Conservation (phyloP, 2,888 invertebrate species). For the Colletes collaris region DNA sequence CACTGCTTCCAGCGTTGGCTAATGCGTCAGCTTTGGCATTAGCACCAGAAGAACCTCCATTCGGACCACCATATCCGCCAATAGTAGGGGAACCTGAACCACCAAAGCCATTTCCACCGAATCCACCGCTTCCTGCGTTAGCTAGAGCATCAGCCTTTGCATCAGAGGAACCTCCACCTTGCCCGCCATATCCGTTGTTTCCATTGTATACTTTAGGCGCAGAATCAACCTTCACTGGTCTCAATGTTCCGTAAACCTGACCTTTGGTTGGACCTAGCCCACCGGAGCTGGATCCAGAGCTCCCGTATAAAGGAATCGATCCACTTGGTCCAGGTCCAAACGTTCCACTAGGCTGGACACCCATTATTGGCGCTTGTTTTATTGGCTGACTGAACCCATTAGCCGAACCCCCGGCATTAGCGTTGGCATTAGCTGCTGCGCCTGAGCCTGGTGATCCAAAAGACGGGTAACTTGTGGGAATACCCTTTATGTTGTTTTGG, state of each 20-base stretch:
- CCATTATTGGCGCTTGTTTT: neutral
- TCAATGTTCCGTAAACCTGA: too few species aligned
- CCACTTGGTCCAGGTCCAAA: neutral
- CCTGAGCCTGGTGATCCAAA: slow-evolving; percentile 25
- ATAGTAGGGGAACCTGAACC: too few species aligned
- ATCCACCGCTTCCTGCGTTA: too few species aligned
- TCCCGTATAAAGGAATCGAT: neutral
- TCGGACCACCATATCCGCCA: too few species aligned
- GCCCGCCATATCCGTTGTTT: too few species aligned
- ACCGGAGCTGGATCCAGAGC: neutral
- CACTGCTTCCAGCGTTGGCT: slow-evolving; percentile 33
- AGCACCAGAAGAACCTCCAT: neutral
- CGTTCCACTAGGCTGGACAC: neutral
- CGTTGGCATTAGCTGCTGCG: slow-evolving; percentile 35
- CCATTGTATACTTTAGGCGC: too few species aligned
- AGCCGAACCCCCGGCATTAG: slow-evolving; percentile 1
- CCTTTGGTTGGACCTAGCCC: too few species aligned
- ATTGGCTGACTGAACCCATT: neutral
- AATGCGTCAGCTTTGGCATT: neutral
- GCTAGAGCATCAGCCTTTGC: too few species aligned
- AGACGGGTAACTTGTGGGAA: slow-evolving; percentile 26
- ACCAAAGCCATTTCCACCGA: too few species aligned
- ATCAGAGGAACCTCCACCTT: too few species aligned
- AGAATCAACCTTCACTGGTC: too few species aligned
- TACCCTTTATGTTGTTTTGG: neutral